Evolutionary conservation across 1,140 invertebrate genomes (phyloP).

Genomic region (Heliconius melpomene): DNA sequence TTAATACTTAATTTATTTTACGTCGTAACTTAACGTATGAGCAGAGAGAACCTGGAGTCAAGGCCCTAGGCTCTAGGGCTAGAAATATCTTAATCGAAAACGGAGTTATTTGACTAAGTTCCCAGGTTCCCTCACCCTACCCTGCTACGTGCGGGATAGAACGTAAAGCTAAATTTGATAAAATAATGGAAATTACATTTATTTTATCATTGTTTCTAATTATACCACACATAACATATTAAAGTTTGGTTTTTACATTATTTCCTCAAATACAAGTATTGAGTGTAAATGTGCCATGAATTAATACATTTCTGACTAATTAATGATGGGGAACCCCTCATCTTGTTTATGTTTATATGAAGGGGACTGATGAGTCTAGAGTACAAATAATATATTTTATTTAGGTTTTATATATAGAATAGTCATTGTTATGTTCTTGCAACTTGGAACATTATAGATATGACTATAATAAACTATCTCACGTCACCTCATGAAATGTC

Average conservation of each 20-base stretch:
- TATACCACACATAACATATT: too few species aligned
- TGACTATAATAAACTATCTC: background rate
- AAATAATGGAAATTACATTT: too few species aligned
- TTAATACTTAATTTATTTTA: background rate
- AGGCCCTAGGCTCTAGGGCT: too few species aligned
- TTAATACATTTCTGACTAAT: conserved; percentile 8
- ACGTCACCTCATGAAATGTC: background rate
- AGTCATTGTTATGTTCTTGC: background rate
- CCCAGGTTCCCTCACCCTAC: too few species aligned
- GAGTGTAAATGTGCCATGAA: background rate
- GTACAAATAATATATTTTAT: conserved; percentile 1
- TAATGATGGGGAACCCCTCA: conserved; percentile 14
- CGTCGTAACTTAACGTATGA: background rate
- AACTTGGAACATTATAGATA: background rate
- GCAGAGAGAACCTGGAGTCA: too few species aligned
- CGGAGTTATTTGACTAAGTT: too few species aligned
- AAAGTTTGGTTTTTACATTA: too few species aligned
- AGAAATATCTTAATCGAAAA: too few species aligned
- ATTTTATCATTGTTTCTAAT: too few species aligned
- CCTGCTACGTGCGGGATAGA: too few species aligned
- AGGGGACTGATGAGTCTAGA: background rate
- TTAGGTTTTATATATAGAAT: background rate
- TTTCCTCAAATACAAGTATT: background rate
- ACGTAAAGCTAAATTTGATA: too few species aligned
- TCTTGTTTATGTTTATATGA: conserved; percentile 14